A percentile compares a stretch with the other conserved stretches of the same genome.
Evolutionary conservation across 2,888 invertebrate species (phyloP).

Genomic region (Drosophila mettleri): DNA sequence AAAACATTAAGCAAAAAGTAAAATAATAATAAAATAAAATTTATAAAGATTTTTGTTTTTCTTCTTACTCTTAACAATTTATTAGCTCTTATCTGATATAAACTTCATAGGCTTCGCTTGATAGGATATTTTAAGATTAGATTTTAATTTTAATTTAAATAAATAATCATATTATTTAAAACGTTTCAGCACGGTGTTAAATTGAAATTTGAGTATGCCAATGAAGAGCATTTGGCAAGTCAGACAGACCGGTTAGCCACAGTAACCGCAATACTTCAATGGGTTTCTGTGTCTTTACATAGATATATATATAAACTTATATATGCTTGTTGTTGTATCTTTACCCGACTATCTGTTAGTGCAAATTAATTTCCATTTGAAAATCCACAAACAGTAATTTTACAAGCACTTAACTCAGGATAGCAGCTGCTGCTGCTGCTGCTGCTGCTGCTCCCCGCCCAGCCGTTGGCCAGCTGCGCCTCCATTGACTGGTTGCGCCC

Average conservation of each 20-base stretch:
- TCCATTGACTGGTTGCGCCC: background rate
- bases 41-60: too few relatives aligned
- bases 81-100: too few relatives aligned
- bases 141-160: background rate
- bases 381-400: constrained; percentile 77
- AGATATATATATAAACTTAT: background rate
- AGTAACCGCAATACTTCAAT: constrained; percentile 21
- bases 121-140: too few relatives aligned
- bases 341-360: constrained; percentile 22
- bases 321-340: constrained; percentile 8
- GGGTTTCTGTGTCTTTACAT: constrained; percentile 1
- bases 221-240: constrained; percentile 7
- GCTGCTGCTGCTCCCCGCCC: constrained; percentile 32
- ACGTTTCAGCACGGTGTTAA: too few relatives aligned
- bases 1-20: too few relatives aligned
- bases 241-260: background rate
- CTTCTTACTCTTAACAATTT: too few relatives aligned
- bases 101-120: too few relatives aligned
- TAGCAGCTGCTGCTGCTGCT: constrained; percentile 43
- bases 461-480: constrained; percentile 8
- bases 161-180: background rate
- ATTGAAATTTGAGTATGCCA: background rate
- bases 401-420: constrained; percentile 70
- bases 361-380: constrained; percentile 70
- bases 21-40: too few relatives aligned